Evolutionary conservation across 2,797 vertebrate species (phyloP), one percentile per base, ranked within the genome.

Genomic region (Dryobates pubescens): DNA sequence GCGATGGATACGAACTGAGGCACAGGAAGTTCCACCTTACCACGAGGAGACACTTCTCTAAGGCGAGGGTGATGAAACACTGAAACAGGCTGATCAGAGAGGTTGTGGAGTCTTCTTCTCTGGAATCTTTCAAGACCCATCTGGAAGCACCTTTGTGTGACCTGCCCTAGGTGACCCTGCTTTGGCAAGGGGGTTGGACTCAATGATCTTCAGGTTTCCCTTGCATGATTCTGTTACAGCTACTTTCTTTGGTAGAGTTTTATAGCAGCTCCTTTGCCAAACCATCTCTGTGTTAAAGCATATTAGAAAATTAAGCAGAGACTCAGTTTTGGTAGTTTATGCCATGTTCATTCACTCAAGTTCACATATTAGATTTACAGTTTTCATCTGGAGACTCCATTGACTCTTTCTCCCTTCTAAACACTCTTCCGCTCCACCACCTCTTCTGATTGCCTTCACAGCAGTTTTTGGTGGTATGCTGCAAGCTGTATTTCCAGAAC

Each of bases 401-500:
- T 78, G 53, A 75, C 51, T 54, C 29, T 70, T 45, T 36, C 1
- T 43, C 18, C 53, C 24, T 77, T 68, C 54, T 78, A 54, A 88
- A 72, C 0, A 1, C 22, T 47, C 24, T 47, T 78, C 47, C 69
- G 57, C 51, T 81, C 61, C 22, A 67, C 29, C 1, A 3, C 45
- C 22, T 23, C 73, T 45, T 56, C 63, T 85, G 41, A 36, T 51
- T 73, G 76, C 22, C 54, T 68, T 57, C 59, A 59, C 32, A 47
- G 29, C 43, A 5, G 15, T 67, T 80, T 88, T n/a, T 30, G 17
- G 34, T 45, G n/a, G 71, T 54, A 76, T 76, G 76, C 72, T 82
- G 53, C 0, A 5, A 84, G 68, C n/a, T 0, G 0, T 5, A 27
- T 30, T 57, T 76, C 64, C 64, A 59, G 47, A 82, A 41, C 2